Base-by-base conservation (phyloP, 2,888 invertebrate genomes). In the Laothoe populi region DNA sequence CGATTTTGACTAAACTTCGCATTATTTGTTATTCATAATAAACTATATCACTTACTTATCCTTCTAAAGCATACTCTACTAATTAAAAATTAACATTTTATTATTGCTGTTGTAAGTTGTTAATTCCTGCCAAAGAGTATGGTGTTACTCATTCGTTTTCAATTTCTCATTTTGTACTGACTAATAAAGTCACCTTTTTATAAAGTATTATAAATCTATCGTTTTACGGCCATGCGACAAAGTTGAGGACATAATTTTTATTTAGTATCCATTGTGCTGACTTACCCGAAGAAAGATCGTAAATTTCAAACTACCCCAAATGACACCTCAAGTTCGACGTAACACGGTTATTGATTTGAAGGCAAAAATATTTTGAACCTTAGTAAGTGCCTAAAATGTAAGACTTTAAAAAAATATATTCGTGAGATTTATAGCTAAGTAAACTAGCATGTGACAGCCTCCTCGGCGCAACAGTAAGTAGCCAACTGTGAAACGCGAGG, bases 231-330 rank as follows among this genome's bases (percentile, higher is more conserved):
- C 16, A 3, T 31, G 31, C 53, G 53, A 53, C 35, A 53, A 53
- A 35, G 53, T 53, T 53, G 35, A 19, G 35, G 31, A 16, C 31
- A 19, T 53, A 19, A 53, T 35, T 53, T 53, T 53, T 53, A 35
- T 53, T 78, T 79, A 79, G 74, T 63, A 63, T 70, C 79, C 66
- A 78, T 81, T 81, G 82, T 81, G 64, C 63, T 21, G 19, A 40
- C 46, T 19, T 61, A 23, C 38, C 62, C 66, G 65, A 70, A 66
- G 70, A 69, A 70, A 35, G 53, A 66, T 60, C 68, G 69, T 72
- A 67, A 72, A 69, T 64, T 65, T 68, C 60, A 63, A 69, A 72
- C 69, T 67, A 24, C 57, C 24, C 35, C n/a, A 77, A 80, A 73
- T 69, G 67, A 69, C 66, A 66, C 31, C 60, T 61, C n/a, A n/a